Evolutionary conservation across 2,797 vertebrate species (phyloP).

Genomic region (Pyrrhura leucotis): DNA sequence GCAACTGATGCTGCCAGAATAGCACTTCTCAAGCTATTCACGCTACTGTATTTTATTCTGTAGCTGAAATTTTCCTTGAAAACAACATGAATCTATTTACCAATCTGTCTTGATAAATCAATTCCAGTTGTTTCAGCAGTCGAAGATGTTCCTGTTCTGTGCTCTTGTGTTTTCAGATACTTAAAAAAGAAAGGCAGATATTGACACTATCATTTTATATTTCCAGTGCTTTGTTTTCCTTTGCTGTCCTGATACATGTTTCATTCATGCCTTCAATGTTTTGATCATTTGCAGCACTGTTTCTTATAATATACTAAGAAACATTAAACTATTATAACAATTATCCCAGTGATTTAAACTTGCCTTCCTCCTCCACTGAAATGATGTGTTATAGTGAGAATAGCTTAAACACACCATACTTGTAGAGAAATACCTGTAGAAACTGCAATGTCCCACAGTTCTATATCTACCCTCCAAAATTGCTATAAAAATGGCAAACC

Average conservation of each 20-base stretch:
- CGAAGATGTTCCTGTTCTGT: neutral
- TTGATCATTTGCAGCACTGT: neutral
- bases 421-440: neutral
- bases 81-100: neutral
- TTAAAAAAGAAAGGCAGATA: neutral
- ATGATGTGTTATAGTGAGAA: neutral
- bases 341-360: neutral
- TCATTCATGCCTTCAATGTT: neutral
- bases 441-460: neutral
- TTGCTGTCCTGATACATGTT: neutral
- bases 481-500: neutral
- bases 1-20: neutral
- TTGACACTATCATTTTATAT: neutral
- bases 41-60: neutral
- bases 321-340: neutral
- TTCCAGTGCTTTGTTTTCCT: neutral
- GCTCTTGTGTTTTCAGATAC: neutral
- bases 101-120: neutral
- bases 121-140: neutral
- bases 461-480: neutral
- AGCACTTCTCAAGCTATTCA: neutral
- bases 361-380: neutral
- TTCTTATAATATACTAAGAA: neutral
- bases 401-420: neutral
- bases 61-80: neutral